Conservation (phyloP, 2,113 vertebrate genomes). For the Calidris pugnax region DNA sequence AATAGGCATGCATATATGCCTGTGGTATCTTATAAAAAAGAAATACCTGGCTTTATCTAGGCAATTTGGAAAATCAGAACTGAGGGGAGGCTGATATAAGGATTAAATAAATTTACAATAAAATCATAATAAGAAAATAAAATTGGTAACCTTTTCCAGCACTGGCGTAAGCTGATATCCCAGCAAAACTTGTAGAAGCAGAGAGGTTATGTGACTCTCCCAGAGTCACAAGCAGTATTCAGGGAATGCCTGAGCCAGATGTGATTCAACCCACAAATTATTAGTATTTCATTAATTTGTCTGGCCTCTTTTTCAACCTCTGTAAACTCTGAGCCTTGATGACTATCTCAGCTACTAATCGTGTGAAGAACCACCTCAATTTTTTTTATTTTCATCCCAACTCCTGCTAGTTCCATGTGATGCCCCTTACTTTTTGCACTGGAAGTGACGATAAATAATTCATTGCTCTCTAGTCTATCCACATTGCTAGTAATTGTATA, state of each 20-base stretch:
- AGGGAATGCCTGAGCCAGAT: not conserved
- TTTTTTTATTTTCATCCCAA: no score
- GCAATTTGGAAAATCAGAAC: not conserved
- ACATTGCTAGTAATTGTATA: not conserved
- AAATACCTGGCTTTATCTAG: not conserved
- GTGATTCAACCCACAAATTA: not conserved
- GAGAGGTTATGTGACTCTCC: not conserved
- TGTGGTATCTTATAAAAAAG: not conserved
- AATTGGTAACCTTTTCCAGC: not conserved
- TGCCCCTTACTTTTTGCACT: not conserved
- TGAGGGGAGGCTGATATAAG: not conserved
- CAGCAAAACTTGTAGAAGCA: not conserved
- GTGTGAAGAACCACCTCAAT: fast-evolving
- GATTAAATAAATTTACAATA: not conserved
- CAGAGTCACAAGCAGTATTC: not conserved
- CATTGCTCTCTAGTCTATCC: not conserved
- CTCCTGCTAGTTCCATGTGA: not conserved
- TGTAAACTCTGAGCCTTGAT: not conserved
- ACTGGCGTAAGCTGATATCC: not conserved
- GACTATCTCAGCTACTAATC: not conserved
- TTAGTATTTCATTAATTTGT: not conserved
- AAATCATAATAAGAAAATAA: not conserved
- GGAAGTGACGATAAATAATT: not conserved
- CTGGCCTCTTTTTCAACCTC: not conserved
- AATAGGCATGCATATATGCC: not conserved